Base-by-base conservation (phyloP, 2,113 vertebrate species). In the Notarius lentiginosus region DNA sequence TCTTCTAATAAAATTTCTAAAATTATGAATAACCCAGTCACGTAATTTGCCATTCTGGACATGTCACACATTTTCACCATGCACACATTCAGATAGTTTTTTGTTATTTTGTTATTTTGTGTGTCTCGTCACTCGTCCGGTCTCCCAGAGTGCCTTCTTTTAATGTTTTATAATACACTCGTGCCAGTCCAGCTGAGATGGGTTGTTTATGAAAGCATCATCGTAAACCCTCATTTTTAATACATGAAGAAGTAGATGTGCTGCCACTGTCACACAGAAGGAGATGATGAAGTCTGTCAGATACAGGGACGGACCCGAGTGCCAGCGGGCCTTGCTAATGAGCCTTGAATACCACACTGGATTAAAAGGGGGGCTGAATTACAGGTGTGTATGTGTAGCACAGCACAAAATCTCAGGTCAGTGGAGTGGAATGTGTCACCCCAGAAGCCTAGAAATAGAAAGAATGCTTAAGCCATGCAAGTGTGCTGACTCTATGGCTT, bases 181-280 rank as follows among this genome's bases (percentile, higher is more conserved):
- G 47, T 41, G 60, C 55, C 63, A 77, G 70, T 75, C 53, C 30
- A 84, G 83, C 30, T 84, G 65, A 89, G 90, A 91, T 83, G 82
- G 89, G 84, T 90, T 91, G 90, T 91, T 94, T 91, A 93, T 91
- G 86, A 92, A 79, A 91, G 89, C 84, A 88, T 88, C 63, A 82
- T 87, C 86, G 83, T 90, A 91, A 93, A 92, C 90, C 79, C 76
- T 83, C 87, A 92, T 93, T 94, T 94, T 94, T 95, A 94, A 94
- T 93, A 94, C 91, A 94, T 90, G 85, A 63, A 84, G 84, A 85
- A 86, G 90, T 92, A 93, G 90, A 90, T 86, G 87, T 81, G 77
- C 84, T 79, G 65, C 90, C 88, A 22, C 73, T 63, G 85, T 84
- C 24, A 80, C 77, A 68, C 79, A 86, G n/a, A 73, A 58, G 72